Evolutionary conservation across 2,113 vertebrate genomes (phyloP), one percentile per base, ranked within the genome.

Genomic region (Craseonycteris thonglongyai): DNA sequence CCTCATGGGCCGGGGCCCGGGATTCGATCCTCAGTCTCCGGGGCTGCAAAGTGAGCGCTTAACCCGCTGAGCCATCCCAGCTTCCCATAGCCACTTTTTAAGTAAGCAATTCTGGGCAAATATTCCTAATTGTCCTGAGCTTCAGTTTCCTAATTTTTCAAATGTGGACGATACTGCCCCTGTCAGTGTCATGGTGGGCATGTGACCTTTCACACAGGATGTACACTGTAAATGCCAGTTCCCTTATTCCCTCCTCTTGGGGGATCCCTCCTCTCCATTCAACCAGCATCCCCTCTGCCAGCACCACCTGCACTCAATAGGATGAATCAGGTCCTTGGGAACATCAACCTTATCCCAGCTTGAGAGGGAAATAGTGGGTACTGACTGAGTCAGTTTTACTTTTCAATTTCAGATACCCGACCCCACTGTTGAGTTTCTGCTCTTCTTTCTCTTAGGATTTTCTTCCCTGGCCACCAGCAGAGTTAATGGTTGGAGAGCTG

Each of bases 131-230:
- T 51, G 38, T 15, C 33, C 2, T 22, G 16, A 12, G 1, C 75
- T n/a, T n/a, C n/a, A n/a, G n/a, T n/a, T n/a, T n/a, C n/a, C n/a
- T n/a, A n/a, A n/a, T n/a, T n/a, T n/a, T 42, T 47, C 11, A 40
- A 11, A 5, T 35, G 69, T 2, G 1, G 5, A 42, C 2, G 11
- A 4, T 6, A 4, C 19, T 7, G 11, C 59, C 6, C 47, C 15
- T 1, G 21, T n/a, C 3, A 5, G 22, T 33, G 28, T 40, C 45
- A 19, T 10, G 18, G 6, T 9, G 5, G 59, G 16, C n/a, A 2
- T 24, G 47, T 22, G 22, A 58, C 33, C 59, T 71, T 66, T n/a
- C 12, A 56, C 30, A 13, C 30, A 26, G 76, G 19, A 19, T 56
- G n/a, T 33, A 6, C 79, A n/a, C 28, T 26, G 4, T 5, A 16